Base-by-base conservation (phyloP, 2,888 invertebrate genomes). In the Listrodromus nycthemerus region DNA sequence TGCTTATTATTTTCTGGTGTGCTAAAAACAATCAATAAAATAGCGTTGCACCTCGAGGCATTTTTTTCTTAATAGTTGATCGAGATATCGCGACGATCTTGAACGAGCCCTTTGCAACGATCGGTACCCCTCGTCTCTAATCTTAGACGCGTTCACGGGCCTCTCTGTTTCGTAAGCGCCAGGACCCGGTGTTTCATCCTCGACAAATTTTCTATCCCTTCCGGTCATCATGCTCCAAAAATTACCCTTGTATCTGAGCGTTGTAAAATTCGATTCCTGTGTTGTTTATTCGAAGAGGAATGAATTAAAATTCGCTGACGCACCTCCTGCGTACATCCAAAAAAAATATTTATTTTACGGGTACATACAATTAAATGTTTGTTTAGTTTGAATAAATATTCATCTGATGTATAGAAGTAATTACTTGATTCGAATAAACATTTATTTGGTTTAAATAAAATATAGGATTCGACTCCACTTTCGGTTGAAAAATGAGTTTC, bases 161-260 rank as follows among this genome's bases (percentile, higher is more conserved):
- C 33, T 84, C 27, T 88, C 85, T 16, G 85, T 75, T 10, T 90
- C 86, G 75, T 90, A 90, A 58, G 86, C 69, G 1, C 87, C 89
- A 0, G 89, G 90, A 19, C 87, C 84, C 1, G 89, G 90, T 48
- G 85, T 86, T 45, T 48, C 4, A 0, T 33, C 37, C 33, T 74
- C 78, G 30, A 52, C 27, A 45, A 33, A 65, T 48, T 41, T 74
- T 37, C 83, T 85, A 33, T 73, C 71, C 73, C 89, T 88, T 58
- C 90, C 90, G n/a, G 89, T 78, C 90, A 89, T 90, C 79, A 85
- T 85, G 80, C 90, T 90, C 90, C 90, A 90, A 69, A 89, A 90
- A 52, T 90, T 90, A 16, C 90, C 90, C 79, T 89, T 90, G 70
- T 90, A 90, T 16, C 65, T 83, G 45, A 80, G 27, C 48, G 90